Percentiles rank a stretch among this genome's conserved stretches.
Conservation (phyloP, 1,140 invertebrate species). For the Lordiphosa mommai region DNA sequence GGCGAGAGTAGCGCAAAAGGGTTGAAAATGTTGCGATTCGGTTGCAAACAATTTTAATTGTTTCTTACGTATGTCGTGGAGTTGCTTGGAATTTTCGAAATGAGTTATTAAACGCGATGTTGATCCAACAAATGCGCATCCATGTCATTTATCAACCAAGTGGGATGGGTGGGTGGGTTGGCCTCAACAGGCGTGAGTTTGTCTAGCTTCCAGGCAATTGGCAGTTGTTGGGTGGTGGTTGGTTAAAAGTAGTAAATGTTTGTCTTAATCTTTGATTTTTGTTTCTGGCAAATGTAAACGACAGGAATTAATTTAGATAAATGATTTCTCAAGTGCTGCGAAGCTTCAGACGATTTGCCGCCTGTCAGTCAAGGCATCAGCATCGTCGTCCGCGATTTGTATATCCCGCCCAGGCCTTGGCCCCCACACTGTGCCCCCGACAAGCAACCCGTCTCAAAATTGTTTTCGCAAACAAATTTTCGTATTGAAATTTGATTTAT, state of each 20-base stretch:
- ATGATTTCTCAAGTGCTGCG: constrained; percentile 77
- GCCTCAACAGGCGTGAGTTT: constrained; percentile 41
- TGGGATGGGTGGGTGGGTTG: background rate
- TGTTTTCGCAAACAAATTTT: constrained; percentile 78
- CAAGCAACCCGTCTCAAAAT: constrained; percentile 58
- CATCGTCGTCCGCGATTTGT: constrained; percentile 34
- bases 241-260: constrained; percentile 68
- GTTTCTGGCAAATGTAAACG: constrained; percentile 79
- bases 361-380: constrained; percentile 60
- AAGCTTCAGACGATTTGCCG: constrained; percentile 59
- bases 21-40: constrained; percentile 44
- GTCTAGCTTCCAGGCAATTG: constrained; percentile 47
- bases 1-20: constrained; percentile 12
- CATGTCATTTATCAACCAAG: constrained; percentile 72
- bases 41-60: constrained; percentile 67
- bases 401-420: background rate
- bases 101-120: constrained; percentile 77
- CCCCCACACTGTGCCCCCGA: constrained; percentile 12
- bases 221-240: constrained; percentile 24
- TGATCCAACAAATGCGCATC: constrained; percentile 56
- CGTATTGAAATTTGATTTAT: constrained; percentile 80
- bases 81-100: constrained; percentile 71
- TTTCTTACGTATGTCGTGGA: constrained; percentile 48
- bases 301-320: constrained; percentile 80
- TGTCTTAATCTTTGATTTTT: constrained; percentile 80